Evolutionary conservation across 2,113 vertebrate species (phyloP).

Genomic region (Chascanopsetta lugubris): DNA sequence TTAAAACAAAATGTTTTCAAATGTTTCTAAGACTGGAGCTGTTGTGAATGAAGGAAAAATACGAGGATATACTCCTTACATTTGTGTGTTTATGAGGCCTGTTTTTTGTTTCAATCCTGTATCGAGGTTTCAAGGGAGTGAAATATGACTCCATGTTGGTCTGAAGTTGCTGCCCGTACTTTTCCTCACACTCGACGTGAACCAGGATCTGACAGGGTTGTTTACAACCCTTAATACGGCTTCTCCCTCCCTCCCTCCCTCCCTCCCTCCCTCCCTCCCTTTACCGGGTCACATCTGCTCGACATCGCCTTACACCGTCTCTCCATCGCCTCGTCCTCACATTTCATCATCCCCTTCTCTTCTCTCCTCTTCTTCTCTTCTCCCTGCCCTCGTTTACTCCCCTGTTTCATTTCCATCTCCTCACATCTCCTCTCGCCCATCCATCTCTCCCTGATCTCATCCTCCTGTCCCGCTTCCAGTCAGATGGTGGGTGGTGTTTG

Average conservation of each 20-base stretch:
- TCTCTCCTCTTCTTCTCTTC: background rate
- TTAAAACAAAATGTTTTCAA: no score
- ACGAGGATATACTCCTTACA: no score
- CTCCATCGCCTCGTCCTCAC: slow-evolving; percentile 26
- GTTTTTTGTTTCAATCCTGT: no score
- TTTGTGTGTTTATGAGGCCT: no score
- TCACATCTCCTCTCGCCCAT: background rate
- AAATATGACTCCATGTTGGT: background rate
- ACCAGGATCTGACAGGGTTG: slow-evolving; percentile 32
- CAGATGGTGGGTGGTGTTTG: slow-evolving; percentile 16
- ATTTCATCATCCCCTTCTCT: background rate
- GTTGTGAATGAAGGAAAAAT: no score
- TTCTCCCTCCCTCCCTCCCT: slow-evolving; percentile 28
- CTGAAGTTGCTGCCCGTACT: background rate
- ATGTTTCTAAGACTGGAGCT: no score
- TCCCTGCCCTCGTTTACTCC: no score
- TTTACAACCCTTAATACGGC: slow-evolving; percentile 44
- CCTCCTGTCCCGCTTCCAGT: slow-evolving; percentile 29
- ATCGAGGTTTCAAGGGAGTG: background rate
- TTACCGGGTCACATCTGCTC: slow-evolving; percentile 41
- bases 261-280: slow-evolving; percentile 59
- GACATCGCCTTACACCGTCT: slow-evolving; percentile 34
- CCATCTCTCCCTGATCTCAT: background rate
- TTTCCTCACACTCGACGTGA: slow-evolving; percentile 2
- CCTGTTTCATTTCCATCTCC: background rate